Evolutionary conservation across 2,113 vertebrate genomes (phyloP).

Genomic region (Gasterosteus nipponicus): DNA sequence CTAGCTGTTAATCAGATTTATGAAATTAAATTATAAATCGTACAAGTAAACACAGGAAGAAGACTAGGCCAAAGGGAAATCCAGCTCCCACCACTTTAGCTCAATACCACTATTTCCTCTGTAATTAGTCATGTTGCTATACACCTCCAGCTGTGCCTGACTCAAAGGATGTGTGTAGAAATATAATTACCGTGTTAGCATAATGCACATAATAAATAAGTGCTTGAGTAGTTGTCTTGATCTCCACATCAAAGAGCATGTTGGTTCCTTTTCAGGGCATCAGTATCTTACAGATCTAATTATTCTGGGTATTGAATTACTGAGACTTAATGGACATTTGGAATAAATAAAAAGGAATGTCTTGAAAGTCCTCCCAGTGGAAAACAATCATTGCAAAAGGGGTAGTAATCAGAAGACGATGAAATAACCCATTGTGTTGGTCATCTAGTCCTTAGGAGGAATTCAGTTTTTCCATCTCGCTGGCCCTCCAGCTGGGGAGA

Average conservation of each 20-base stretch:
- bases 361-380: slow-evolving; percentile 23
- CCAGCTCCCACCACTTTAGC: slow-evolving; percentile 48
- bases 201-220: slow-evolving; percentile 72
- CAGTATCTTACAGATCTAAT: slow-evolving; percentile 73
- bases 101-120: slow-evolving; percentile 52
- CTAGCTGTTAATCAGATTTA: slow-evolving; percentile 30
- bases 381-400: slow-evolving; percentile 28
- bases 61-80: slow-evolving; percentile 54
- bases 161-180: slow-evolving; percentile 76
- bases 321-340: slow-evolving; percentile 64
- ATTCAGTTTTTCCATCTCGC: slow-evolving; percentile 15
- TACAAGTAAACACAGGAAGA: slow-evolving; percentile 45
- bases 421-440: slow-evolving; percentile 29
- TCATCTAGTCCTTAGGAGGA: slow-evolving; percentile 25
- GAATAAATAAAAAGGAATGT: slow-evolving; percentile 63
- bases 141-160: slow-evolving; percentile 76
- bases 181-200: slow-evolving; percentile 78
- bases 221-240: slow-evolving; percentile 68
- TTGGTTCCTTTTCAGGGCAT: slow-evolving; percentile 66
- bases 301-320: slow-evolving; percentile 72
- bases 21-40: slow-evolving; percentile 9
- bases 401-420: slow-evolving; percentile 24
- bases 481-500: slow-evolving; percentile 24
- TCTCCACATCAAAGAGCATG: slow-evolving; percentile 75
- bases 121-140: slow-evolving; percentile 71